A percentile compares a stretch with the other conserved stretches of the same genome.
phyloP scores from a whole-genome alignment of 1,140 invertebrate species.

The Parapsyche elsis region DNA sequence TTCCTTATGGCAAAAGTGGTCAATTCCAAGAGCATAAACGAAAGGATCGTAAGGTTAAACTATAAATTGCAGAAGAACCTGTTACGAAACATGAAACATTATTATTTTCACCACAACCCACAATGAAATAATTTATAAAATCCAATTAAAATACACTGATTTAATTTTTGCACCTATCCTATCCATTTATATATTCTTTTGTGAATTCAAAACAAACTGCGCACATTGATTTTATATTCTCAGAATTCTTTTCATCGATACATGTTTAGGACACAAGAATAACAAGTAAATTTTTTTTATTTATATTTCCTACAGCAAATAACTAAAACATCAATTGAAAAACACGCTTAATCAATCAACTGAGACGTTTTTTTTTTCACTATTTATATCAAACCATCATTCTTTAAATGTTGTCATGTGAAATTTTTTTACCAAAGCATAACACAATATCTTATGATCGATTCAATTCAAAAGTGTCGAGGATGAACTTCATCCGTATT shows the following conservation, averaged over 20 bases:
- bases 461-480: neutral
- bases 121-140: no score
- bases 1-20: no score
- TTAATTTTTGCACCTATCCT: no score
- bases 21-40: no score
- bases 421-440: no score
- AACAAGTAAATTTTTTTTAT: constrained; percentile 4
- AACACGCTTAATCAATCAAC: constrained; percentile 20
- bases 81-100: no score
- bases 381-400: neutral
- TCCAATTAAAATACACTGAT: no score
- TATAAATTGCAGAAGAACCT: no score
- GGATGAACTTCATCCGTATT: neutral
- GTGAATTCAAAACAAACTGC: neutral
- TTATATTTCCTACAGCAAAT: neutral
- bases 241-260: constrained; percentile 18
- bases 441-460: no score
- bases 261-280: neutral
- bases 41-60: no score
- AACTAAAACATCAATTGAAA: neutral
- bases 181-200: neutral
- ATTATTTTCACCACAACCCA: no score
- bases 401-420: no score
- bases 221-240: neutral
- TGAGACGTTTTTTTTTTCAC: neutral